These are phyloP conservation scores for Dermatemys mawii DNA, from an alignment of 2,113 vertebrate genomes.

Conservation along the genomic window DNA sequence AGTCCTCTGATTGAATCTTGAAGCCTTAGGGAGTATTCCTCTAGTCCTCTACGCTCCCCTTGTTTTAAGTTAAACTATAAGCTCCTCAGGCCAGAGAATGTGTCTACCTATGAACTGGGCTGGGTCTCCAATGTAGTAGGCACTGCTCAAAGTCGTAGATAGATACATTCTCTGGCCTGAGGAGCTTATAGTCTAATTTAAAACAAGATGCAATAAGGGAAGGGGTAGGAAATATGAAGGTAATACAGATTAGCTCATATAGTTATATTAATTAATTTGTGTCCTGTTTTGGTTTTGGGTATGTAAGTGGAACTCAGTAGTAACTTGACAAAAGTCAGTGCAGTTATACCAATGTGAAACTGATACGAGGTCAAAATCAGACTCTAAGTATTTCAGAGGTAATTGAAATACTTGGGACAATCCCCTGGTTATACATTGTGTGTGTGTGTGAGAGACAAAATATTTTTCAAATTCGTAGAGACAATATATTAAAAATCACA, in stretches of 20 bases:
- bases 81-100: background rate
- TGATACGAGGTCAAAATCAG: background rate
- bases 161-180: background rate
- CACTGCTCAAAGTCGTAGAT: background rate
- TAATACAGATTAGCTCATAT: background rate
- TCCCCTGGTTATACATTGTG: background rate
- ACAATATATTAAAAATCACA: background rate
- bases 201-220: background rate
- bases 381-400: background rate
- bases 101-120: background rate
- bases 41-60: too few species aligned
- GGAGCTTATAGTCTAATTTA: background rate
- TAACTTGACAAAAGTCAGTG: background rate
- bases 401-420: background rate
- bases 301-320: background rate
- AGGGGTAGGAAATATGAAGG: background rate
- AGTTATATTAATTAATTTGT: background rate
- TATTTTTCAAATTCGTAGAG: slow-evolving; percentile 16
- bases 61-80: background rate
- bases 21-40: background rate
- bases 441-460: background rate
- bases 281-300: background rate
- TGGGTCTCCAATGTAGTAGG: background rate
- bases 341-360: background rate
- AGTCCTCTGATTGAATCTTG: background rate